Base-by-base conservation (phyloP, 2,888 invertebrate species). In the Dione vanillae region DNA sequence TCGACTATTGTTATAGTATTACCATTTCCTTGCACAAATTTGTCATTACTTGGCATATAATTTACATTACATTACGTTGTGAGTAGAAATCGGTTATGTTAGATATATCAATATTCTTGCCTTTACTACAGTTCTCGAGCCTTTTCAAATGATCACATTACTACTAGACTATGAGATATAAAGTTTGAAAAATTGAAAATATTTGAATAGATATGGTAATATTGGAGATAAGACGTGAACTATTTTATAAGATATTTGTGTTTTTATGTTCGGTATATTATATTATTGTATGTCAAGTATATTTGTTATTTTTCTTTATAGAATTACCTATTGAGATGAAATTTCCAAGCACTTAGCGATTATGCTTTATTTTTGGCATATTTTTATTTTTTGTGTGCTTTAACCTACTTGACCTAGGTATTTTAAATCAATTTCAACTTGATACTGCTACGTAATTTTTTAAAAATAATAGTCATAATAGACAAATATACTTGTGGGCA, bases 11-110 rank as follows among this genome's bases (percentile, higher is more conserved):
- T n/a, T n/a, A n/a, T n/a, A n/a, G n/a, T n/a, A n/a, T n/a, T n/a
- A n/a, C n/a, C 58, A 71, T 73, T 73, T 73, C 68, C 70, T 67
- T 68, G 65, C 49, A 73, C 56, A 70, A 70, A 73, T 70, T 58
- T 68, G 51, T 68, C 45, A 40, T n/a, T 61, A 11, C 68, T 66
- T 61, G 56, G 35, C 37, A 65, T 70, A 70, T 65, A 73, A 73
- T 70, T 40, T 56, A 51, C 47, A 68, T 65, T 59, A n/a, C 54
- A n/a, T n/a, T n/a, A n/a, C n/a, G 16, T 35, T 41, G 49, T 68
- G 37, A 65, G 45, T 56, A 66, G 64, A 69, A 69, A 69, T 71
- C 61, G 54, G 64, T 41, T 54, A 64, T 69, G 64, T 69, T 64
- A 69, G 51, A 62, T 67, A 19, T 62, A 71, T 71, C 41, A 67